Conservation (phyloP, 2,113 vertebrate genomes). For the Brienomyrus brachyistius region DNA sequence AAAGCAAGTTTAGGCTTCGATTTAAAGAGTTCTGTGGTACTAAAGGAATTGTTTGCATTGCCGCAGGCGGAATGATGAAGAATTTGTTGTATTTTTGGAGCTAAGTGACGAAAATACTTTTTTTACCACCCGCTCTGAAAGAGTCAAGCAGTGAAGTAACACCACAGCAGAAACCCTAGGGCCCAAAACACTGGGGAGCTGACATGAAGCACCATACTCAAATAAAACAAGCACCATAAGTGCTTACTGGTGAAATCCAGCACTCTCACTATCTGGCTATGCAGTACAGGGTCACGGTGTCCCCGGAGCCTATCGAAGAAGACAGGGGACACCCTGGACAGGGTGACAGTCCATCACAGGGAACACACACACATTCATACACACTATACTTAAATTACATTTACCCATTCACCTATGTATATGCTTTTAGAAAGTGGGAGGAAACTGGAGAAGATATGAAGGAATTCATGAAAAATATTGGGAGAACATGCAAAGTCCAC, state of each 20-base stretch:
- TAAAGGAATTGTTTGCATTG: not conserved
- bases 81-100: not conserved
- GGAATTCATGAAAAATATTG: not conserved
- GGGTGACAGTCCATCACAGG: not conserved
- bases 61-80: not conserved
- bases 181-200: not conserved
- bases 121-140: constrained; percentile 1
- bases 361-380: not conserved
- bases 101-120: constrained; percentile 12
- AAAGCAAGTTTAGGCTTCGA: not conserved
- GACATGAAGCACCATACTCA: constrained; percentile 1
- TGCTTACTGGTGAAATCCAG: not conserved
- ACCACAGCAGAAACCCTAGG: constrained; percentile 10
- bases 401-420: not conserved
- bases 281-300: not conserved
- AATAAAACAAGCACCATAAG: not conserved
- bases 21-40: not conserved
- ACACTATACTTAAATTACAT: not conserved
- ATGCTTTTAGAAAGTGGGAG: not conserved
- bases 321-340: not conserved
- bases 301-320: not conserved
- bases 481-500: not conserved
- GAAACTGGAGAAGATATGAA: not conserved
- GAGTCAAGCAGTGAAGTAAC: constrained; percentile 1
- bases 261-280: not conserved